A percentile compares a stretch with the other conserved stretches of the same genome.
Evolutionary conservation across 2,888 invertebrate species (phyloP).

Genomic region (Ectemnius continuus): DNA sequence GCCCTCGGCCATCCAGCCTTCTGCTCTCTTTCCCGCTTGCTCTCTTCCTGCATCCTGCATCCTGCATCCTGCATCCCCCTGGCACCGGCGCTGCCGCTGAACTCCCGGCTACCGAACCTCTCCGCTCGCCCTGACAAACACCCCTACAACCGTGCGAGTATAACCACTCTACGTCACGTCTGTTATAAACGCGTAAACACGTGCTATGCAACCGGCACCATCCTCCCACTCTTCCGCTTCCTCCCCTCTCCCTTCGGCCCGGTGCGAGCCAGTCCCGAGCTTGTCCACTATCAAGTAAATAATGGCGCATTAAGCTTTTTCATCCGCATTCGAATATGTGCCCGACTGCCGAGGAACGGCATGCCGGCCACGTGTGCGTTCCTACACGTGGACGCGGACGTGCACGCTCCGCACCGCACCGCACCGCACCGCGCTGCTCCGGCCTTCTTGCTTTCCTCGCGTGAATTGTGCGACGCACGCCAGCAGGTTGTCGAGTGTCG

Average conservation of each 20-base stretch:
- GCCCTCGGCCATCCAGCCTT: conserved; percentile 15
- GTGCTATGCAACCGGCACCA: conserved; percentile 64
- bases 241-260: too few relatives aligned
- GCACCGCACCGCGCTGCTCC: neutral
- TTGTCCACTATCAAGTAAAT: conserved; percentile 77
- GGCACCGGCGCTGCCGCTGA: conserved; percentile 8
- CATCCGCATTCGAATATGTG: conserved; percentile 66
- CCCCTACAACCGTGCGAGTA: conserved; percentile 53
- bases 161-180: conserved; percentile 74
- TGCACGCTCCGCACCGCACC: neutral
- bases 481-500: conserved; percentile 52
- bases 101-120: neutral
- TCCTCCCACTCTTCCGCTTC: too few relatives aligned
- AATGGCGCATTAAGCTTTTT: conserved; percentile 77
- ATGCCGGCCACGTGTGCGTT: conserved; percentile 39
- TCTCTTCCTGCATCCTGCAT: conserved; percentile 20
- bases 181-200: conserved; percentile 77
- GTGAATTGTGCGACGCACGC: conserved; percentile 49
- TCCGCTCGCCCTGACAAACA: conserved; percentile 47
- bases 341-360: conserved; percentile 22
- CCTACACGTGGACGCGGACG: conserved; percentile 40
- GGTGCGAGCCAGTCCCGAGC: conserved; percentile 60
- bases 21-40: too few relatives aligned
- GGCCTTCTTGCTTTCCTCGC: conserved; percentile 1
- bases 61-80: conserved; percentile 23